A percentile compares a stretch with the other conserved stretches of the same genome.
Conservation (phyloP, 2,113 vertebrate genomes). For the Tragulus kanchil region DNA sequence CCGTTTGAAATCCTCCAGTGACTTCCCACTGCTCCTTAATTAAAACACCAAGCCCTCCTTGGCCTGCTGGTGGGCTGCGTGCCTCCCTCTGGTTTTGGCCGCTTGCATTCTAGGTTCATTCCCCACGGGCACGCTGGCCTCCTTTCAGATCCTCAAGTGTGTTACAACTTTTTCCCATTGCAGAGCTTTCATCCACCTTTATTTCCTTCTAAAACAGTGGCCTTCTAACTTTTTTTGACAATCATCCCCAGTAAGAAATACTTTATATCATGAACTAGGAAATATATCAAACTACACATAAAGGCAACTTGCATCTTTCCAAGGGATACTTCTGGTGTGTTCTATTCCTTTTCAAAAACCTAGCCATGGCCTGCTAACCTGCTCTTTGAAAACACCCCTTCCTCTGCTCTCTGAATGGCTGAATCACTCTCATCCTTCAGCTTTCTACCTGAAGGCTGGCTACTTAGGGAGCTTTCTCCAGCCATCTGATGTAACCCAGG, state of each 20-base stretch:
- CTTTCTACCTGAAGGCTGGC: background rate
- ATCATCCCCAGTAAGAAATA: slow-evolving; percentile 37
- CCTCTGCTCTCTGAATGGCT: background rate
- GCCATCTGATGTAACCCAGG: background rate
- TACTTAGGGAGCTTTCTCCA: background rate
- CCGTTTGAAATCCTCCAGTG: background rate
- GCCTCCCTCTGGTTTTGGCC: background rate
- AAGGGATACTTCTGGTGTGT: background rate
- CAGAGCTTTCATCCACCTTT: background rate
- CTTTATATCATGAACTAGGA: background rate
- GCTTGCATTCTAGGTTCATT: background rate
- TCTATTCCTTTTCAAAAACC: background rate
- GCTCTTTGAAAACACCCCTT: background rate
- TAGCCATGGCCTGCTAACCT: background rate
- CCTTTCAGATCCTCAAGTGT: background rate
- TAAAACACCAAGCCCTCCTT: background rate
- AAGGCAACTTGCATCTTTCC: background rate
- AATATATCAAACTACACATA: background rate
- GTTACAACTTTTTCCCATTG: background rate
- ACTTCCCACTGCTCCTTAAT: background rate
- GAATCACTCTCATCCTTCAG: background rate
- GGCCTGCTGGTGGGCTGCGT: rapidly evolving
- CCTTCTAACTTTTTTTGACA: background rate
- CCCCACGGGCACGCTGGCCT: background rate
- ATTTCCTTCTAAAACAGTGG: background rate